These are phyloP conservation scores for Stomorhina lunata DNA, from an alignment of 2,888 invertebrate species.

Conservation along the genomic window DNA sequence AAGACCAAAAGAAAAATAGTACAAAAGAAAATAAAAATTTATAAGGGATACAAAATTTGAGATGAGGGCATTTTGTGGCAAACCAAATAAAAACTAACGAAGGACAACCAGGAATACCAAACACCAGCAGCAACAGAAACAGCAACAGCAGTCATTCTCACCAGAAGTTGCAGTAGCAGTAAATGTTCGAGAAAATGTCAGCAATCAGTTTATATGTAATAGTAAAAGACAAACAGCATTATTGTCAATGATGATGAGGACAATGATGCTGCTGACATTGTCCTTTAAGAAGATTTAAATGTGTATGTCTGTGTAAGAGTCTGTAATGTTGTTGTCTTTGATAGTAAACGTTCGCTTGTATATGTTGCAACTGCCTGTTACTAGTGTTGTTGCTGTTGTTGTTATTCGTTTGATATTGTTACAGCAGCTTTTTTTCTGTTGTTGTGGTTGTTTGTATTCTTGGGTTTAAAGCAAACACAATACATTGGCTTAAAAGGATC, in stretches of 20 bases:
- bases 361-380: not conserved
- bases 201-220: not conserved
- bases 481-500: too few relatives aligned
- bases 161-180: not conserved
- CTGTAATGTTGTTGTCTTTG: not conserved
- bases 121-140: too few relatives aligned
- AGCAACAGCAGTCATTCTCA: not conserved
- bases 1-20: not conserved
- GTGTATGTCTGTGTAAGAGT: not conserved
- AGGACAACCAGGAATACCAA: not conserved
- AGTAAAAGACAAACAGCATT: not conserved
- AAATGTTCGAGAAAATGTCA: not conserved
- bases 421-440: not conserved
- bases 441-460: too few relatives aligned
- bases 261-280: too few relatives aligned
- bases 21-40: not conserved
- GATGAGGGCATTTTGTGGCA: not conserved
- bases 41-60: not conserved
- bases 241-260: not conserved
- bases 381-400: not conserved
- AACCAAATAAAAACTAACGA: not conserved
- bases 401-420: slow-evolving; percentile 8
- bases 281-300: not conserved
- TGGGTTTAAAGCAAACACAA: too few relatives aligned
- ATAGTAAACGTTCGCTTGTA: too few relatives aligned